These are phyloP conservation scores for Ciconia stormi DNA, from an alignment of 2,113 vertebrate genomes.

Conservation along the genomic window DNA sequence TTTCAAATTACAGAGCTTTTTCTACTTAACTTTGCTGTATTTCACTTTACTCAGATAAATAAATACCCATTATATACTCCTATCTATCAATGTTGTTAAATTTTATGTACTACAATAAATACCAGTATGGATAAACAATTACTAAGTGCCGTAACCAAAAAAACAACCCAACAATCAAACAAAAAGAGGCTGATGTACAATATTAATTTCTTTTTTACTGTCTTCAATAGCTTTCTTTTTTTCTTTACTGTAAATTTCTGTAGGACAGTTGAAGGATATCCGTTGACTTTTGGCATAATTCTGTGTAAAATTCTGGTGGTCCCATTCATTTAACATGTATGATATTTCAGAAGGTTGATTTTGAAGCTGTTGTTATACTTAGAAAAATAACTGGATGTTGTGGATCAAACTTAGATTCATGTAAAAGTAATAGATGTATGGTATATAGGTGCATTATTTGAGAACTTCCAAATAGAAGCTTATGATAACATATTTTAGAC, in stretches of 20 bases:
- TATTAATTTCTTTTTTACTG: not conserved
- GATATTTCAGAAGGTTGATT: not conserved
- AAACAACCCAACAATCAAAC: not conserved
- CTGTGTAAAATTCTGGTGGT: not conserved
- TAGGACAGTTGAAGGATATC: not conserved
- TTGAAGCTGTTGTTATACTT: not conserved
- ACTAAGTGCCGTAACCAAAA: not conserved
- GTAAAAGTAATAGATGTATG: not conserved
- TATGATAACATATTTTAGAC: not conserved
- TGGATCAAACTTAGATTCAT: not conserved
- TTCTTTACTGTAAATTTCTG: not conserved
- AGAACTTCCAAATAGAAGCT: not conserved
- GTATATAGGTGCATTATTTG: not conserved
- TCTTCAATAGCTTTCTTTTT: not conserved
- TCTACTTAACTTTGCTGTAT: not conserved
- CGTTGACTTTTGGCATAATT: not conserved
- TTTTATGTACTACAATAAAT: not conserved
- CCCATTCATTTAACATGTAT: accelerated
- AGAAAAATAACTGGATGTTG: not conserved
- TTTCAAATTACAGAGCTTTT: not conserved
- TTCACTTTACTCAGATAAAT: not conserved
- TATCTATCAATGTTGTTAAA: not conserved
- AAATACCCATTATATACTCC: not conserved
- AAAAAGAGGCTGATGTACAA: not conserved
- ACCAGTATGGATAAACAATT: not conserved